Percentiles rank a stretch among this genome's conserved stretches.
phyloP scores from a whole-genome alignment of 2,113 vertebrate genomes.

The Pluvialis apricaria region DNA sequence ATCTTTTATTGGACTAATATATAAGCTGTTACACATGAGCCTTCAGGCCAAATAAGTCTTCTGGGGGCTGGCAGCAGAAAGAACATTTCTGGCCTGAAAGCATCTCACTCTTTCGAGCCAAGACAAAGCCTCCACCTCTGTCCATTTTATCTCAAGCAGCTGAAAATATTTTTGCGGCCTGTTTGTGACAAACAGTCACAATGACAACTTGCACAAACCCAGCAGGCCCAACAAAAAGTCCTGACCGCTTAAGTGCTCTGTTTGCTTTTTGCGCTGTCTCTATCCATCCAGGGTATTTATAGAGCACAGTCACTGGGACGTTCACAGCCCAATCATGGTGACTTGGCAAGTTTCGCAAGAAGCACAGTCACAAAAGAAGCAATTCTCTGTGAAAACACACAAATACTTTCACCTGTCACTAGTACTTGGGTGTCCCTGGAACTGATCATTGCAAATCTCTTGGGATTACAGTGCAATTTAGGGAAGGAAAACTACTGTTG shows the following conservation, averaged over 20 bases:
- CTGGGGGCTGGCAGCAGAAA: background rate
- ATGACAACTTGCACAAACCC: background rate
- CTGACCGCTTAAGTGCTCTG: background rate
- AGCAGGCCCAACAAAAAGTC: background rate
- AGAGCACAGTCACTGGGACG: background rate
- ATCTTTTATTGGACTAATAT: background rate
- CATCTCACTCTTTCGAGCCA: background rate
- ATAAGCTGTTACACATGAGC: background rate
- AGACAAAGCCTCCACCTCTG: background rate
- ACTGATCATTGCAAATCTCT: background rate
- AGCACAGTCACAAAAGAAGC: accelerated
- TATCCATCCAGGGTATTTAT: slow-evolving; percentile 21
- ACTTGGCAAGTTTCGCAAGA: background rate
- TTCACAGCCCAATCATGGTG: background rate
- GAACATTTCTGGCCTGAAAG: background rate
- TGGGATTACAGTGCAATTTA: background rate
- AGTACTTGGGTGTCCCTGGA: background rate
- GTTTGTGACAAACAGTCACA: background rate
- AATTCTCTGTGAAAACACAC: background rate
- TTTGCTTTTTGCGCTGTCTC: background rate
- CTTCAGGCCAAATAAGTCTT: background rate
- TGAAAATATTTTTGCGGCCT: slow-evolving; percentile 18
- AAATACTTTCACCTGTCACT: background rate
- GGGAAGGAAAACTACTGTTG: background rate
- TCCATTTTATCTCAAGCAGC: slow-evolving; percentile 1